Evolutionary conservation across 1,140 invertebrate genomes (phyloP).

Genomic region (Euschistus heros): DNA sequence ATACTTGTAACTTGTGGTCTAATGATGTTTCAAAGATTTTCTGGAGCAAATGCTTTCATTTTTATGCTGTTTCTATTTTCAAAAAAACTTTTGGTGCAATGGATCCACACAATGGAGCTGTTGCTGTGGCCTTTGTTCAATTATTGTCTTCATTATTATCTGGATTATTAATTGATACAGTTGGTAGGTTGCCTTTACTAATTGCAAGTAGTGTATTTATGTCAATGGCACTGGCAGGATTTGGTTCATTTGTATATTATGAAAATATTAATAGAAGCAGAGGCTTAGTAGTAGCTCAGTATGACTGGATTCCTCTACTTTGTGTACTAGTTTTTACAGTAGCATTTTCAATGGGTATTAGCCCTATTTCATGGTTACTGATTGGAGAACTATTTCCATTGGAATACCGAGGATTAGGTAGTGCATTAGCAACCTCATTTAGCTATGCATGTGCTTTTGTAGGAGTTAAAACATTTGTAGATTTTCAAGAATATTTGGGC

Average conservation of each 20-base stretch:
- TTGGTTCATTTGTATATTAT: conserved; percentile 69
- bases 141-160: conserved; percentile 64
- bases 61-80: conserved; percentile 71
- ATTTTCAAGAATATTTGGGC: conserved; percentile 62
- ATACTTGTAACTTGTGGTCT: conserved; percentile 68
- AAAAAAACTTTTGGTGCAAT: conserved; percentile 62
- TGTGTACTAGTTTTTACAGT: conserved; percentile 72
- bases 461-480: conserved; percentile 77
- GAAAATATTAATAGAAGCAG: conserved; percentile 36
- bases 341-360: conserved; percentile 77
- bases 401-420: conserved; percentile 70
- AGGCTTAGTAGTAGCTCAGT: conserved; percentile 24
- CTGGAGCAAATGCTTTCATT: conserved; percentile 70
- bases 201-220: conserved; percentile 72
- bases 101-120: conserved; percentile 70
- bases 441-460: conserved; percentile 81
- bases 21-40: conserved; percentile 76
- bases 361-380: conserved; percentile 77
- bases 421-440: conserved; percentile 70
- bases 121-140: conserved; percentile 66
- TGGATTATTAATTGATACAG: conserved; percentile 63
- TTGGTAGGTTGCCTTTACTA: conserved; percentile 62
- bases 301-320: conserved; percentile 71
- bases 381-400: conserved; percentile 80
- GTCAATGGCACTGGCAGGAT: conserved; percentile 65